Evolutionary conservation across 2,113 vertebrate species (phyloP).

Genomic region (Melanostigma gelatinosum): DNA sequence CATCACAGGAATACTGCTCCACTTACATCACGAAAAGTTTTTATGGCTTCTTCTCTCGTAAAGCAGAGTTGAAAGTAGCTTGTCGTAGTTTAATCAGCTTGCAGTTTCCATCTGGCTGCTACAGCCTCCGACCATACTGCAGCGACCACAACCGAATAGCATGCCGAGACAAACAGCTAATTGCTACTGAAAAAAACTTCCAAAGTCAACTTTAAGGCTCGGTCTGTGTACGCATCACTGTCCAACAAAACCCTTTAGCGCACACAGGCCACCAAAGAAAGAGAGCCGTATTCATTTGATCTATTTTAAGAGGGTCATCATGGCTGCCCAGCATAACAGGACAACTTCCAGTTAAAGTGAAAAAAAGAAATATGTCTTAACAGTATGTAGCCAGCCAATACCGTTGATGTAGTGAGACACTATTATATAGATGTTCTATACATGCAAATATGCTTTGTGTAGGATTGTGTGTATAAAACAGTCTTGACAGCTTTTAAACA

Average conservation of each 20-base stretch:
- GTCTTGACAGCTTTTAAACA: constrained; percentile 1
- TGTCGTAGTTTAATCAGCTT: constrained; percentile 50
- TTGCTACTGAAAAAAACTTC: constrained; percentile 27
- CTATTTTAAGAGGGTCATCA: neutral
- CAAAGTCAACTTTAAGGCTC: constrained; percentile 8
- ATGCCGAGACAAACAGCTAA: constrained; percentile 28
- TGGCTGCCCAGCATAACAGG: neutral
- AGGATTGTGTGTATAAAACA: neutral
- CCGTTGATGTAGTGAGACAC: neutral
- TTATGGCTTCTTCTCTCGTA: constrained; percentile 47
- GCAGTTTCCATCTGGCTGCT: constrained; percentile 35
- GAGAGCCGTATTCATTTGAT: neutral
- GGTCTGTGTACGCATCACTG: constrained; percentile 4
- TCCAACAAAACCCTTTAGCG: constrained; percentile 21
- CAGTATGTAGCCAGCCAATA: neutral
- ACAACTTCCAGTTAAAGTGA: neutral
- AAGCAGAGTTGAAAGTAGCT: constrained; percentile 48
- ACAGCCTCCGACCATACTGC: constrained; percentile 34
- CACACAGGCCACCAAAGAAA: neutral
- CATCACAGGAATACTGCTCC: constrained; percentile 71
- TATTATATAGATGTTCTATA: neutral
- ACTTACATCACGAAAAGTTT: constrained; percentile 75
- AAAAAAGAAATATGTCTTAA: neutral
- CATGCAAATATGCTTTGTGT: neutral
- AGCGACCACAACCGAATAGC: constrained; percentile 24